A percentile compares a stretch with the other conserved stretches of the same genome.
Conservation (phyloP, 2,888 invertebrate species). For the Congeria kusceri region DNA sequence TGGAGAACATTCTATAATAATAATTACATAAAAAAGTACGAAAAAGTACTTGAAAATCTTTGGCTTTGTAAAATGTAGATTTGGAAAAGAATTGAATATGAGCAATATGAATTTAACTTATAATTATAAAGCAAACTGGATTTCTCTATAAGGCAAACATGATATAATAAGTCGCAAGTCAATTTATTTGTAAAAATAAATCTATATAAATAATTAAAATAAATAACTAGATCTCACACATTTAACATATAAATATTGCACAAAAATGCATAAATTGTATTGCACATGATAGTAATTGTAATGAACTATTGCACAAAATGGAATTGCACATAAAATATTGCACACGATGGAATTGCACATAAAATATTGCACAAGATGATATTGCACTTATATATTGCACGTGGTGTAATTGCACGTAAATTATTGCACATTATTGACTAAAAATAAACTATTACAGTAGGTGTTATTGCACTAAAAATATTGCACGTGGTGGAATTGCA, state of each 20-base stretch:
- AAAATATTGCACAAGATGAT: conserved; percentile 28
- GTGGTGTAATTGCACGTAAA: conserved; percentile 25
- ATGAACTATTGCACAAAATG: neutral
- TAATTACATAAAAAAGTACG: too few relatives aligned
- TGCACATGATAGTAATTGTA: conserved; percentile 42
- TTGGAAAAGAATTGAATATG: too few relatives aligned
- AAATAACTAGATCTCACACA: too few relatives aligned
- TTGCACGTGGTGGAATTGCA: conserved; percentile 34
- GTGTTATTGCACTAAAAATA: conserved; percentile 16
- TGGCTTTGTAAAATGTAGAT: too few relatives aligned
- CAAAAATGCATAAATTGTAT: conserved; percentile 2
- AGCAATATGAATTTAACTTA: too few relatives aligned
- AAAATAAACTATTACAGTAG: conserved; percentile 44
- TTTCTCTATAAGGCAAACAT: too few relatives aligned
- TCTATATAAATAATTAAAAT: too few relatives aligned
- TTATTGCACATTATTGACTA: conserved; percentile 22
- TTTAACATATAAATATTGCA: neutral
- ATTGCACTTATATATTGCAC: conserved; percentile 51
- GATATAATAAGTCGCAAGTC: too few relatives aligned
- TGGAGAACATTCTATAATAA: too few relatives aligned
- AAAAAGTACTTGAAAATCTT: too few relatives aligned
- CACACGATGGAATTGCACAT: conserved; percentile 35
- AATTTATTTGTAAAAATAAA: too few relatives aligned
- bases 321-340: conserved; percentile 43
- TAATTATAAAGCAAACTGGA: too few relatives aligned